Percentiles rank a stretch among this genome's conserved stretches.
Evolutionary conservation across 2,888 invertebrate genomes (phyloP).

Genomic region (Iselma pallidipennis): DNA sequence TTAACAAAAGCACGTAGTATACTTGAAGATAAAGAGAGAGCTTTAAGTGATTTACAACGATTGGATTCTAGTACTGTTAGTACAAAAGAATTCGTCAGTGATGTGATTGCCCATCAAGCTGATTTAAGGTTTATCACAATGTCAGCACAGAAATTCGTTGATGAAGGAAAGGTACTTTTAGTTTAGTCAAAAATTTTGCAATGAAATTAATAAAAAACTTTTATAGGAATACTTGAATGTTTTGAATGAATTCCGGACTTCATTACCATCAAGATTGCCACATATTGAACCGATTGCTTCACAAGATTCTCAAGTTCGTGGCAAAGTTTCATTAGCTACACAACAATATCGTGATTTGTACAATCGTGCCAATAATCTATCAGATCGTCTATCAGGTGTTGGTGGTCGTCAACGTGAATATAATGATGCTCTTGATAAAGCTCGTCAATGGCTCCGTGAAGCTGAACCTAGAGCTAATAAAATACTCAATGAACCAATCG

Average conservation of each 20-base stretch:
- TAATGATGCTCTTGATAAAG: slow-evolving; percentile 81
- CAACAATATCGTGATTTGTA: slow-evolving; percentile 81
- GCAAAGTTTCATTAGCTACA: slow-evolving; percentile 77
- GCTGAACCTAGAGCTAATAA: slow-evolving; percentile 77
- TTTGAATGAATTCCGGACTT: slow-evolving; percentile 86
- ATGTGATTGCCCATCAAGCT: slow-evolving; percentile 94
- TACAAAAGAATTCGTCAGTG: slow-evolving; percentile 87
- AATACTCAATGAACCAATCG: slow-evolving; percentile 79
- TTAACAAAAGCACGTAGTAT: slow-evolving; percentile 77
- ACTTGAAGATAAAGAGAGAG: slow-evolving; percentile 84
- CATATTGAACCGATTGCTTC: slow-evolving; percentile 73
- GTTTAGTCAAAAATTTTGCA: not conserved
- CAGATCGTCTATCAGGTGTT: slow-evolving; percentile 81
- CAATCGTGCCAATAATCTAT: slow-evolving; percentile 78
- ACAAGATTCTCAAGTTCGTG: slow-evolving; percentile 75
- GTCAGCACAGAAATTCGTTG: slow-evolving; percentile 94
- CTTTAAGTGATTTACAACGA: slow-evolving; percentile 75
- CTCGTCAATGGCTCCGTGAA: slow-evolving; percentile 76
- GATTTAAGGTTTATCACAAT: slow-evolving; percentile 94
- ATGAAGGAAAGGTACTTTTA: slow-evolving; percentile 82
- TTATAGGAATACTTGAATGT: slow-evolving; percentile 75
- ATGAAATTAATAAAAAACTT: slow-evolving; percentile 12
- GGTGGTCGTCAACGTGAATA: slow-evolving; percentile 77
- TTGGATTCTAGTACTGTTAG: slow-evolving; percentile 74
- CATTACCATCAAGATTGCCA: slow-evolving; percentile 79